Evolutionary conservation across 2,888 invertebrate species (phyloP).

Genomic region (Ophraella communa): DNA sequence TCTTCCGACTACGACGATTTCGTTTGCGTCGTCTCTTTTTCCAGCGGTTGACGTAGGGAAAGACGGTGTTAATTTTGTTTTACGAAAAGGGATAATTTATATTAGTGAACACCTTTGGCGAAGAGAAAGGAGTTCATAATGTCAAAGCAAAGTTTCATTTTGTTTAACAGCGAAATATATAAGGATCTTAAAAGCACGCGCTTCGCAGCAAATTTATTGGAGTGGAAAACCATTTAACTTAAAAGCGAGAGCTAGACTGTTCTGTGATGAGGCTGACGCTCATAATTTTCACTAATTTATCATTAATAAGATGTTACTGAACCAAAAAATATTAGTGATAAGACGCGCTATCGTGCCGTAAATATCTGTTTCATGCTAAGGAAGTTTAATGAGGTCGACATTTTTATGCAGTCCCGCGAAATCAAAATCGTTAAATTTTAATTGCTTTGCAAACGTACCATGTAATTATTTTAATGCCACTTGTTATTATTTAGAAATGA

Average conservation of each 20-base stretch:
- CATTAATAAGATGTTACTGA: constrained; percentile 41
- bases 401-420: constrained; percentile 4
- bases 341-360: constrained; percentile 29
- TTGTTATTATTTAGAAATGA: no score
- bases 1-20: constrained; percentile 3
- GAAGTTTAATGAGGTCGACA: constrained; percentile 21
- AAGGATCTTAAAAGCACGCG: constrained; percentile 50
- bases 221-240: constrained; percentile 49
- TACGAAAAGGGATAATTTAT: constrained; percentile 58
- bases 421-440: constrained; percentile 11
- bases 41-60: constrained; percentile 29
- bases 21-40: constrained; percentile 24
- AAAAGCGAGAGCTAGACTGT: constrained; percentile 41
- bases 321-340: constrained; percentile 37
- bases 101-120: constrained; percentile 58
- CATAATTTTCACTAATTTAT: constrained; percentile 43
- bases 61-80: constrained; percentile 50
- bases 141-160: constrained; percentile 60
- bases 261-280: constrained; percentile 39
- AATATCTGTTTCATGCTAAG: constrained; percentile 17
- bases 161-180: constrained; percentile 54
- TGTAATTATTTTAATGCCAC: background rate
- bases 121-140: constrained; percentile 58
- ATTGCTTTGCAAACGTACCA: constrained; percentile 7
- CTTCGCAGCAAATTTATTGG: constrained; percentile 43